These are phyloP conservation scores for Suillia variegata DNA, from an alignment of 2,888 invertebrate genomes.

Conservation along the genomic window DNA sequence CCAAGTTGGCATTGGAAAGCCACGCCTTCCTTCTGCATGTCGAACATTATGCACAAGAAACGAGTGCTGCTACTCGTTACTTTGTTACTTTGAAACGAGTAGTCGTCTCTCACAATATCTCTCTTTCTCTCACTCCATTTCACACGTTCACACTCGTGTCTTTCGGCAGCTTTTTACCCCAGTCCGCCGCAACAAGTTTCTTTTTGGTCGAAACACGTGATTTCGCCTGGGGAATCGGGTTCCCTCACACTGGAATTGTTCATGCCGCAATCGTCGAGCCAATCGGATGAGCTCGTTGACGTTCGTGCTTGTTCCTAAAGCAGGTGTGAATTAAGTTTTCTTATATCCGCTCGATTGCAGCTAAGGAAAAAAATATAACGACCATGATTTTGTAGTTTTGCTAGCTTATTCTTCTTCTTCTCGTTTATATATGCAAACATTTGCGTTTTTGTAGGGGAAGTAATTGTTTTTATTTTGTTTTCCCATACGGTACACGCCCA, in stretches of 20 bases:
- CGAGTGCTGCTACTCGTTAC: constrained; percentile 9
- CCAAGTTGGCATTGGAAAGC: neutral
- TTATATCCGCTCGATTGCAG: constrained; percentile 27
- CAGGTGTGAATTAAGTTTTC: constrained; percentile 47
- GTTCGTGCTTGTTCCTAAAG: constrained; percentile 28
- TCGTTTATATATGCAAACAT: neutral
- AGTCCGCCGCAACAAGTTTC: constrained; percentile 22
- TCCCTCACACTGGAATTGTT: constrained; percentile 34
- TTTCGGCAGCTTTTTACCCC: constrained; percentile 24
- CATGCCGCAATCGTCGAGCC: neutral
- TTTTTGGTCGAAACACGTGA: constrained; percentile 4
- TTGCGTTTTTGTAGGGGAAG: constrained; percentile 30
- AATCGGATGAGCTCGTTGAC: constrained; percentile 1
- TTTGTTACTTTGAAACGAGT: neutral
- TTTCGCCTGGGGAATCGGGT: constrained; percentile 6
- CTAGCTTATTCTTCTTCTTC: neutral
- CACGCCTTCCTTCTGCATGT: constrained; percentile 20
- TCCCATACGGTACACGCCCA: constrained; percentile 40
- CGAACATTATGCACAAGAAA: no score
- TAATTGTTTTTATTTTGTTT: no score
- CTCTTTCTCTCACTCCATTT: constrained; percentile 28
- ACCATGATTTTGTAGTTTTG: constrained; percentile 33
- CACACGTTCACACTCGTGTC: constrained; percentile 20
- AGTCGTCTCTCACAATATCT: neutral
- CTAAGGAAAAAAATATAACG: constrained; percentile 43